phyloP scores from a whole-genome alignment of 2,888 invertebrate species.

The Agrotis segetum region DNA sequence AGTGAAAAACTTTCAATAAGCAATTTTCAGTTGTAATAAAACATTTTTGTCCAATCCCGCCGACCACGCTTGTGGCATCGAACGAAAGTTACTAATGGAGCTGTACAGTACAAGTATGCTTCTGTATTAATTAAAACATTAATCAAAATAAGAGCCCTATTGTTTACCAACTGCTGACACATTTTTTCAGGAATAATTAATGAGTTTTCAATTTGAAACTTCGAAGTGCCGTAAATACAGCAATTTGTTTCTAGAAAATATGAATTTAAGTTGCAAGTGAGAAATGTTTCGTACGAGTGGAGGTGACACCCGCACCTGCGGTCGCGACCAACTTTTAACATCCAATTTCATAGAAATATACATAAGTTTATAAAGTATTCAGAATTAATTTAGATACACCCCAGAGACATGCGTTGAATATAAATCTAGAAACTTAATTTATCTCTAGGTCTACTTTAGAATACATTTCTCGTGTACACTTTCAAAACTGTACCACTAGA shows the following conservation, averaged over 20 bases:
- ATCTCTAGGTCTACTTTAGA: constrained; percentile 10
- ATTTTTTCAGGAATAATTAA: constrained; percentile 49
- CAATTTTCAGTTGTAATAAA: constrained; percentile 1
- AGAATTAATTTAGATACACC: constrained; percentile 41
- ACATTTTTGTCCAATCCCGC: constrained; percentile 14
- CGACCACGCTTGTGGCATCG: neutral
- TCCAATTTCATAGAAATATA: constrained; percentile 68
- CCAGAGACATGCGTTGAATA: constrained; percentile 13
- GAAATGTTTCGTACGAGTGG: constrained; percentile 82
- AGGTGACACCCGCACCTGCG: constrained; percentile 83
- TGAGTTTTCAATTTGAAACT: constrained; percentile 67
- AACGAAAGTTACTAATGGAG: neutral
- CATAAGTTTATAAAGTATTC: constrained; percentile 35
- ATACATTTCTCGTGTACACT: constrained; percentile 12
- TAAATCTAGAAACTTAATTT: constrained; percentile 28
- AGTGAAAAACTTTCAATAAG: constrained; percentile 26
- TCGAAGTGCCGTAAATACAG: constrained; percentile 76
- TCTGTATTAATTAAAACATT: constrained; percentile 11
- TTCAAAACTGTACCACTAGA: constrained; percentile 5
- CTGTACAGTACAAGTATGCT: neutral
- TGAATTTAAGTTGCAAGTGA: constrained; percentile 82
- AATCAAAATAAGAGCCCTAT: constrained; percentile 9
- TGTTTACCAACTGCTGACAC: constrained; percentile 13
- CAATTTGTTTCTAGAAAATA: constrained; percentile 80
- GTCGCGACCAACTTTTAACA: constrained; percentile 76